phyloP scores from a whole-genome alignment of 2,888 invertebrate species.

The Dione vanillae region DNA sequence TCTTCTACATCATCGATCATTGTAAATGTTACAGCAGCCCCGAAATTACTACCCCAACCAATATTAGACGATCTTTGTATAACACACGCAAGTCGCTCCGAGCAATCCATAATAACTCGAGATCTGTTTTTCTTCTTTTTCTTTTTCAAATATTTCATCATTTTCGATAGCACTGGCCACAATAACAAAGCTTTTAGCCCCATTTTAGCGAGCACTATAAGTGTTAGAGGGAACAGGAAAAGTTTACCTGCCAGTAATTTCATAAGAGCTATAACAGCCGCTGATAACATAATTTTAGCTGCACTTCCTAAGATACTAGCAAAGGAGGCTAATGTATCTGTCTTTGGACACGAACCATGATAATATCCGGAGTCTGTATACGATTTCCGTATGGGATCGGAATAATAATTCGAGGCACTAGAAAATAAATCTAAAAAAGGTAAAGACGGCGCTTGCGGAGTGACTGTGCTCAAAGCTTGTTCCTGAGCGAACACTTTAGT shows the following conservation, averaged over 20 bases:
- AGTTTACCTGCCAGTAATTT: slow-evolving; percentile 75
- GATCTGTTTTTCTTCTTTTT: slow-evolving; percentile 71
- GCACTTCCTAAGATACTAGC: slow-evolving; percentile 75
- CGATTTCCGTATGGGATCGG: slow-evolving; percentile 69
- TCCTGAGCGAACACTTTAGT: slow-evolving; percentile 65
- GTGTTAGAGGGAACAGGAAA: slow-evolving; percentile 68
- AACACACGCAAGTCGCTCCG: slow-evolving; percentile 73
- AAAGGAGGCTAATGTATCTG: slow-evolving; percentile 70
- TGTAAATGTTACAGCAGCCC: slow-evolving; percentile 72
- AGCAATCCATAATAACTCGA: slow-evolving; percentile 71
- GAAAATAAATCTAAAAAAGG: slow-evolving; percentile 75
- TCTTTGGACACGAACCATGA: slow-evolving; percentile 68
- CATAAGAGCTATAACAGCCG: slow-evolving; percentile 69
- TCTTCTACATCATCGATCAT: slow-evolving; percentile 74
- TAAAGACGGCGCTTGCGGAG: slow-evolving; percentile 58
- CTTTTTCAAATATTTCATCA: slow-evolving; percentile 75
- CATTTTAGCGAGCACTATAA: slow-evolving; percentile 71
- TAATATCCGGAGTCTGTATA: slow-evolving; percentile 64
- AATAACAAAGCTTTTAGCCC: slow-evolving; percentile 73
- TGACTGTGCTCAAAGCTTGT: slow-evolving; percentile 64
- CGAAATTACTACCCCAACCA: slow-evolving; percentile 70
- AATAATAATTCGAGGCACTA: slow-evolving; percentile 68
- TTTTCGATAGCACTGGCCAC: slow-evolving; percentile 78
- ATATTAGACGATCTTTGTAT: slow-evolving; percentile 64
- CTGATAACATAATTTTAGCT: slow-evolving; percentile 78